phyloP scores from a whole-genome alignment of 2,113 vertebrate species.

The Xiphophorus maculatus region DNA sequence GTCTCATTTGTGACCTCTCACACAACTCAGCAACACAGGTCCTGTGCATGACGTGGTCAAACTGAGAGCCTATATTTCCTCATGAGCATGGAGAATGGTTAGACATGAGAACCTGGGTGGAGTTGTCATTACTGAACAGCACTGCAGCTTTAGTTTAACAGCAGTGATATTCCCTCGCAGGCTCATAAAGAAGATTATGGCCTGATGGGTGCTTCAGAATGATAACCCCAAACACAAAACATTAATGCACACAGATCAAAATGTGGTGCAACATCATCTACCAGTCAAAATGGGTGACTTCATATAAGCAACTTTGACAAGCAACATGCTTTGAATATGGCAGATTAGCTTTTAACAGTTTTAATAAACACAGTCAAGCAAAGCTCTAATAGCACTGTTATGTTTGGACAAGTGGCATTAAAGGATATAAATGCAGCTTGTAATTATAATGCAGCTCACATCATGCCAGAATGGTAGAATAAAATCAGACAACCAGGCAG shows the following conservation, averaged over 20 bases:
- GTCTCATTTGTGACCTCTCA: conserved; percentile 54
- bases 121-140: conserved; percentile 50
- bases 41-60: conserved; percentile 44
- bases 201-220: conserved; percentile 42
- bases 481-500: conserved; percentile 55
- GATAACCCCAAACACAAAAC: conserved; percentile 27
- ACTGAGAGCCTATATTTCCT: conserved; percentile 30
- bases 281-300: conserved; percentile 29
- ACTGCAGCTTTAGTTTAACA: conserved; percentile 41
- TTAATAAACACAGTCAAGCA: conserved; percentile 12
- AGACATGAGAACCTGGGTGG: conserved; percentile 45
- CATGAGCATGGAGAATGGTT: conserved; percentile 39
- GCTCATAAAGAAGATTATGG: conserved; percentile 9
- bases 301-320: conserved; percentile 59
- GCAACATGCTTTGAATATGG: conserved; percentile 71
- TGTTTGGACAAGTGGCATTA: conserved; percentile 4
- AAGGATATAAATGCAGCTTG: conserved; percentile 2
- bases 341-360: conserved; percentile 1
- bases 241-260: conserved; percentile 29
- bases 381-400: background rate
- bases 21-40: conserved; percentile 39
- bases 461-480: conserved; percentile 49
- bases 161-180: conserved; percentile 29
- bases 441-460: conserved; percentile 30
- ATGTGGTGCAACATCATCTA: conserved; percentile 18